phyloP scores from a whole-genome alignment of 2,888 invertebrate genomes.

The Desoria tigrina region DNA sequence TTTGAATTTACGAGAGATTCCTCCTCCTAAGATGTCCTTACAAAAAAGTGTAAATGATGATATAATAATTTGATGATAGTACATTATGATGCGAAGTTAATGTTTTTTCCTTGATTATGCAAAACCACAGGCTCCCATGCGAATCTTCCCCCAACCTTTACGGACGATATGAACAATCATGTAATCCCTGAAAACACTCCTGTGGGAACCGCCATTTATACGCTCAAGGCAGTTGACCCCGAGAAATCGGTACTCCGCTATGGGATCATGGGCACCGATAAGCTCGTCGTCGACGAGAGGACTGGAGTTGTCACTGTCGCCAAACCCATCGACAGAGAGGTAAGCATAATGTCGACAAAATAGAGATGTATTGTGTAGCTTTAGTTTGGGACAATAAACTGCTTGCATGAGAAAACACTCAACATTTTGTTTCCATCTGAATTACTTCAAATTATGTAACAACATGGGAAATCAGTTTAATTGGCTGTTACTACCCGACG shows the following conservation, averaged over 20 bases:
- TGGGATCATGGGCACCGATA: conserved; percentile 70
- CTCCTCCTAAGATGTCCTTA: too few relatives aligned
- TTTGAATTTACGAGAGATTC: too few relatives aligned
- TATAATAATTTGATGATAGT: too few relatives aligned
- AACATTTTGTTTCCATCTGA: too few relatives aligned
- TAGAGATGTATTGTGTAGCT: conserved; percentile 15
- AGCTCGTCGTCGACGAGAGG: conserved; percentile 73
- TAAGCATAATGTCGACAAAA: too few relatives aligned
- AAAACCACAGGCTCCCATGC: conserved; percentile 58
- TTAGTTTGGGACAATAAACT: conserved; percentile 9
- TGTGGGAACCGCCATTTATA: conserved; percentile 76
- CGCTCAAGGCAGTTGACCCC: conserved; percentile 76
- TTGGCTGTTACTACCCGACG: too few relatives aligned
- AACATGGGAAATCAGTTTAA: too few relatives aligned
- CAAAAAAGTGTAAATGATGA: too few relatives aligned
- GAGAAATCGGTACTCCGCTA: conserved; percentile 72
- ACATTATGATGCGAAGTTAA: too few relatives aligned
- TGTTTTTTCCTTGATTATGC: too few relatives aligned
- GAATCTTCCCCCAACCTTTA: conserved; percentile 73
- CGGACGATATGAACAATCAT: conserved; percentile 73
- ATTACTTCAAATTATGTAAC: too few relatives aligned
- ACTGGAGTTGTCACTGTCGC: conserved; percentile 78
- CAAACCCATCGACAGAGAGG: conserved; percentile 80
- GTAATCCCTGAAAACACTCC: conserved; percentile 76
- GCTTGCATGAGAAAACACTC: too few relatives aligned